Evolutionary conservation across 2,888 invertebrate species (phyloP), one percentile per base, ranked within the genome.

Genomic region (Andrena chrysosceles): DNA sequence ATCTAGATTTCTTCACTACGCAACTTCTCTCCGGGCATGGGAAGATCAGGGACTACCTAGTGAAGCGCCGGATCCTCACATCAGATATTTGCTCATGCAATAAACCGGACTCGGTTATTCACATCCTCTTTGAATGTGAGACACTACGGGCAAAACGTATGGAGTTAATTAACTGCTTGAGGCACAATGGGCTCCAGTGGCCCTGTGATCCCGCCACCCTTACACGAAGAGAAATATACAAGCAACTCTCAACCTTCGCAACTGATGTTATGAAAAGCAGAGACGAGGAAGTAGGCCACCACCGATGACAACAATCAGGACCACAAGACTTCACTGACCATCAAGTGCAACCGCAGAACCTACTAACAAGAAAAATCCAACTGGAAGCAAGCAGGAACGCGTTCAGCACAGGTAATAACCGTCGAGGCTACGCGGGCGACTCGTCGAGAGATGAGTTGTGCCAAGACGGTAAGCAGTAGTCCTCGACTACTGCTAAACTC

Each of bases 131-230:
- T n/a, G 49, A 52, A 16, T 52, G 49, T 3, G 7, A 7, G n/a
- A n/a, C 2, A 6, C 6, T 1, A 0, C n/a, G n/a, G n/a, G n/a
- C 4, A 52, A n/a, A 52, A 52, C 16, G 49, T 6, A 52, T 16
- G 7, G n/a, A 1, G 1, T n/a, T 52, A 7, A n/a, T n/a, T 0
- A 1, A n/a, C 6, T n/a, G 49, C n/a, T 0, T 52, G 7, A n/a
- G 49, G n/a, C 0, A 6, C 6, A n/a, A 16, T n/a, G n/a, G 7
- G 1, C 0, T 6, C n/a, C n/a, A 5, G n/a, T 52, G 49, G 49
- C 49, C 49, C 7, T 52, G 49, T n/a, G 49, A 52, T n/a, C 49
- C n/a, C 6, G n/a, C n/a, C 2, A 52, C 7, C 5, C 49, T 52
- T 1, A 52, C n/a, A 52, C 49, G 7, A 2, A 52, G n/a, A 2